These are phyloP conservation scores for Anoplophora glabripennis DNA, from an alignment of 1,140 invertebrate species.

Conservation along the genomic window DNA sequence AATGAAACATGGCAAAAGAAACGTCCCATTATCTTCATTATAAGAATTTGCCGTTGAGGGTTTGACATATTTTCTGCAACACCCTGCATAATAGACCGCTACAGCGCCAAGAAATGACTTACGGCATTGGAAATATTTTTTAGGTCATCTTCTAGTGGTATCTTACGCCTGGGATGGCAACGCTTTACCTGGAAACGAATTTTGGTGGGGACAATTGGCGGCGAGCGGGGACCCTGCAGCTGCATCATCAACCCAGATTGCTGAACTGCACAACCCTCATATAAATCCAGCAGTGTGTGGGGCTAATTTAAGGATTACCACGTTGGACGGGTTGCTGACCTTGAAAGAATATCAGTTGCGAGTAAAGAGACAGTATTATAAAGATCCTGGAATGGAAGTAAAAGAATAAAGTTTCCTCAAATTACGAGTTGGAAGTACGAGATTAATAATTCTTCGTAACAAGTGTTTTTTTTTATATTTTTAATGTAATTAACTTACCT, in stretches of 20 bases:
- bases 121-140: too few relatives aligned
- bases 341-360: neutral
- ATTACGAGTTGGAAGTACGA: too few relatives aligned
- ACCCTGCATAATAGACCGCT: too few relatives aligned
- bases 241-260: slow-evolving; percentile 56
- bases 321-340: neutral
- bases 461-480: too few relatives aligned
- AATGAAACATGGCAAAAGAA: too few relatives aligned
- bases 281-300: slow-evolving; percentile 49
- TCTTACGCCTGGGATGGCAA: slow-evolving; percentile 70
- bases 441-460: too few relatives aligned
- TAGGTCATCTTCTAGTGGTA: slow-evolving; percentile 57
- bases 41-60: too few relatives aligned
- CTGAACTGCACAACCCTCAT: slow-evolving; percentile 58
- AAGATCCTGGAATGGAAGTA: neutral
- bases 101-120: too few relatives aligned
- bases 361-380: neutral
- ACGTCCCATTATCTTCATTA: too few relatives aligned
- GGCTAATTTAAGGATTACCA: slow-evolving; percentile 30
- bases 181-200: slow-evolving; percentile 63
- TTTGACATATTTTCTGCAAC: too few relatives aligned
- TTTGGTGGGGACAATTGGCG: slow-evolving; percentile 50
- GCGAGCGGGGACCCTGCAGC: slow-evolving; percentile 62
- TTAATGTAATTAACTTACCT: too few relatives aligned
- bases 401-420: too few relatives aligned